Percentiles rank a stretch among this genome's conserved stretches.
Conservation (phyloP, 2,113 vertebrate genomes). For the Cryptoleucopteryx plumbea region DNA sequence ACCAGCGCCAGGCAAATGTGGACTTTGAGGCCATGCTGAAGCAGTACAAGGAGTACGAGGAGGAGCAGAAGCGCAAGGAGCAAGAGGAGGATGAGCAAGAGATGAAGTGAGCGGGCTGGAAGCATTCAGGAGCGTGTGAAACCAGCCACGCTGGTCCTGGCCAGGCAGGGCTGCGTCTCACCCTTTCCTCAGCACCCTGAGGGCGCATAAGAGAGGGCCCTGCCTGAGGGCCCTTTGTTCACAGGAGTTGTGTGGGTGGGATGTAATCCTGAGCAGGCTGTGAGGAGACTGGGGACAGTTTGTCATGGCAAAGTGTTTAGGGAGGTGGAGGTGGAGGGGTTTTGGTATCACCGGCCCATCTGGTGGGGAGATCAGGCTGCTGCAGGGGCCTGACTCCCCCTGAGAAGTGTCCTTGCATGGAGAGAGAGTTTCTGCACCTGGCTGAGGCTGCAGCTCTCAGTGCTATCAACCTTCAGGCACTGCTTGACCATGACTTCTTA, state of each 20-base stretch:
- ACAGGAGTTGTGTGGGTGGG: not conserved
- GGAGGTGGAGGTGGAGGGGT: no score
- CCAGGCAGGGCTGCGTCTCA: not conserved
- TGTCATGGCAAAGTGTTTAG: rapidly evolving
- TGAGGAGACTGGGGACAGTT: not conserved
- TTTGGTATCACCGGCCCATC: no score
- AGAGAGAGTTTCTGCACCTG: not conserved
- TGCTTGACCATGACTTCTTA: not conserved
- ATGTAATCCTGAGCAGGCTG: rapidly evolving
- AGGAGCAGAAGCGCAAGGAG: slow-evolving; percentile 74
- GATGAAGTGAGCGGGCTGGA: slow-evolving; percentile 74
- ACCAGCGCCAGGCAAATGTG: slow-evolving; percentile 93
- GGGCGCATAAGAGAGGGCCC: not conserved
- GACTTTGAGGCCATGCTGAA: slow-evolving; percentile 89
- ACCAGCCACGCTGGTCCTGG: not conserved
- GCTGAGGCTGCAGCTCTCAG: not conserved
- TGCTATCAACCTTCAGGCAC: rapidly evolving
- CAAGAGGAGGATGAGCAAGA: slow-evolving; percentile 88
- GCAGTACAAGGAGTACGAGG: slow-evolving; percentile 81
- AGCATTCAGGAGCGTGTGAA: rapidly evolving
- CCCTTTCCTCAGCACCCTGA: not conserved
- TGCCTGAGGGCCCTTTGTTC: not conserved
- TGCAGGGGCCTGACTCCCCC: no score
- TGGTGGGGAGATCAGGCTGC: not conserved
- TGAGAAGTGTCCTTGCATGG: rapidly evolving